Conservation (phyloP, 1,140 invertebrate genomes). For the Heliconius nattereri region DNA sequence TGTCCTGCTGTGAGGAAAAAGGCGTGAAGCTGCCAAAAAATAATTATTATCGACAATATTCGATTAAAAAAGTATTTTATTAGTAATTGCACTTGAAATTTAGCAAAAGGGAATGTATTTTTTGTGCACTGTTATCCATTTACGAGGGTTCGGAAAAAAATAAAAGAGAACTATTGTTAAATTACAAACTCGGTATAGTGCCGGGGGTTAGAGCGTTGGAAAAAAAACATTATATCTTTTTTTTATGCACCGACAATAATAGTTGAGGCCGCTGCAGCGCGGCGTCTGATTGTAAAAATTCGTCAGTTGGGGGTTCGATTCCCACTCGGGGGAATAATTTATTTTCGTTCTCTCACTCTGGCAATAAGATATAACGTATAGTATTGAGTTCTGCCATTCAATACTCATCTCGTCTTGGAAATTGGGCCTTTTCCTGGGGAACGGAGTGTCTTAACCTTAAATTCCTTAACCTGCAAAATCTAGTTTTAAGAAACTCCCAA, state of each 20-base stretch:
- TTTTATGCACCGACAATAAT: neutral
- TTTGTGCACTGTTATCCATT: neutral
- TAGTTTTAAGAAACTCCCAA: too few relatives aligned
- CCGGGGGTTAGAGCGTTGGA: neutral
- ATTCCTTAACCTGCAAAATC: too few relatives aligned
- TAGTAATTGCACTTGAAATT: neutral
- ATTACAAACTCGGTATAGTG: neutral
- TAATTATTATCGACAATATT: neutral
- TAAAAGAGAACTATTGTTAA: slow-evolving; percentile 6
- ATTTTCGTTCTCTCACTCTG: too few relatives aligned
- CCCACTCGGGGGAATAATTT: too few relatives aligned
- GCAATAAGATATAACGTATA: too few relatives aligned
- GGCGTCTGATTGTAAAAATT: too few relatives aligned
- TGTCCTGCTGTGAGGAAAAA: neutral
- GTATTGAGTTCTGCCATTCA: too few relatives aligned
- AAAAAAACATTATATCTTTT: neutral
- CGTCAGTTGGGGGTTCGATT: too few relatives aligned
- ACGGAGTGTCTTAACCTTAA: too few relatives aligned
- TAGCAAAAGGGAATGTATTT: neutral
- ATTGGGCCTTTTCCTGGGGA: too few relatives aligned
- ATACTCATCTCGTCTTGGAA: too few relatives aligned
- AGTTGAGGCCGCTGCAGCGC: neutral
- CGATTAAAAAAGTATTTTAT: neutral
- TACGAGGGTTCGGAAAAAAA: neutral
- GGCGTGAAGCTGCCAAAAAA: neutral